phyloP scores from a whole-genome alignment of 2,888 invertebrate genomes.

The Pterobdella sp. region DNA sequence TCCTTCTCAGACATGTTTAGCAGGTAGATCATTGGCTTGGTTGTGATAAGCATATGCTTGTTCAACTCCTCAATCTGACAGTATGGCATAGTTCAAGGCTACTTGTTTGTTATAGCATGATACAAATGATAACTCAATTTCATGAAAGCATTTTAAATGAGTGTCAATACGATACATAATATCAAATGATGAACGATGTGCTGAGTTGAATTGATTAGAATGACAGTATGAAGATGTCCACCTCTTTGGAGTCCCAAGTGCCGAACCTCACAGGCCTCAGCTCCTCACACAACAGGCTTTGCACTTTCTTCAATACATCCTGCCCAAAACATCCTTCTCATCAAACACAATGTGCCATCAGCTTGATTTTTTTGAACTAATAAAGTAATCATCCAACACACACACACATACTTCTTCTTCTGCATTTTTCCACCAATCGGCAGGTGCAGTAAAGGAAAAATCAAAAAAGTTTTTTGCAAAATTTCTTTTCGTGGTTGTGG shows the following conservation, averaged over 20 bases:
- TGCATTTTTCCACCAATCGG: too few relatives aligned
- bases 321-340: too few relatives aligned
- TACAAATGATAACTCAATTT: too few relatives aligned
- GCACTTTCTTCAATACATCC: conserved; percentile 79
- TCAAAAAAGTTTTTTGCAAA: too few relatives aligned
- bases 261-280: conserved; percentile 86
- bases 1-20: conserved; percentile 95
- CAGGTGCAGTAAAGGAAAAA: too few relatives aligned
- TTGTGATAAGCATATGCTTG: conserved; percentile 88
- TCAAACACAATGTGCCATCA: too few relatives aligned
- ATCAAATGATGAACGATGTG: background rate
- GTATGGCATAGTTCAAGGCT: background rate
- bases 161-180: background rate
- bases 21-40: conserved; percentile 92
- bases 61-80: conserved; percentile 87
- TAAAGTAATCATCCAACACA: too few relatives aligned
- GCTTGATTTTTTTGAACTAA: too few relatives aligned
- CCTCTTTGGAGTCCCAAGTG: conserved; percentile 86
- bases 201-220: background rate
- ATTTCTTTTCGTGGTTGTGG: too few relatives aligned
- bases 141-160: background rate
- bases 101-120: too few relatives aligned
- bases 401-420: too few relatives aligned
- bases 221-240: conserved; percentile 51
- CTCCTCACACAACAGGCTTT: conserved; percentile 68